phyloP scores from a whole-genome alignment of 2,888 invertebrate species.

The Drosophila tanythrix region DNA sequence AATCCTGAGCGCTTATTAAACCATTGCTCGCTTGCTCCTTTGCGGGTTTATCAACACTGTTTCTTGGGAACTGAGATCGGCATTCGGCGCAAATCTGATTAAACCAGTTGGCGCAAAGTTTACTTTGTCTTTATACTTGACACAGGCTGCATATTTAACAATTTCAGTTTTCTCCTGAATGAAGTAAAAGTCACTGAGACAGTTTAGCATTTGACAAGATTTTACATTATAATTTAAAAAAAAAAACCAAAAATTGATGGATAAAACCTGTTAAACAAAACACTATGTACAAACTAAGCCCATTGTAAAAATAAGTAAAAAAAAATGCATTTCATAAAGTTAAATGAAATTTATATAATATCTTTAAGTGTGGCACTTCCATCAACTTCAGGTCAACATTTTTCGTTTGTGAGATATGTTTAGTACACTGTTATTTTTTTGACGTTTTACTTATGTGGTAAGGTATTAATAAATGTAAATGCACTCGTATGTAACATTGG shows the following conservation, averaged over 20 bases:
- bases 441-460: slow-evolving; percentile 48
- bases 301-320: background rate
- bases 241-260: background rate
- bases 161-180: background rate
- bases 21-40: background rate
- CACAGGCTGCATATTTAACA: slow-evolving; percentile 12
- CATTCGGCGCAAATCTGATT: slow-evolving; percentile 45
- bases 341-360: slow-evolving; percentile 42
- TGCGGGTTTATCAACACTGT: background rate
- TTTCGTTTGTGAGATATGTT: slow-evolving; percentile 30
- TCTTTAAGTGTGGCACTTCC: slow-evolving; percentile 37
- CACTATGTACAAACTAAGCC: background rate
- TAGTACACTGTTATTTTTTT: slow-evolving; percentile 46
- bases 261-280: background rate
- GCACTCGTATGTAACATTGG: slow-evolving; percentile 46
- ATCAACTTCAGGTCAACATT: slow-evolving; percentile 25
- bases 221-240: background rate
- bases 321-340: slow-evolving; percentile 14
- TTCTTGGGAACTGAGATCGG: slow-evolving; percentile 30
- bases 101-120: slow-evolving; percentile 40
- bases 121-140: slow-evolving; percentile 43
- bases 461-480: slow-evolving; percentile 47
- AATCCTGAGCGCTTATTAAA: slow-evolving; percentile 56
- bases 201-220: background rate
- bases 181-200: slow-evolving; percentile 13